Conservation (phyloP, 2,113 vertebrate genomes). For the Amblyopsis rosae region DNA sequence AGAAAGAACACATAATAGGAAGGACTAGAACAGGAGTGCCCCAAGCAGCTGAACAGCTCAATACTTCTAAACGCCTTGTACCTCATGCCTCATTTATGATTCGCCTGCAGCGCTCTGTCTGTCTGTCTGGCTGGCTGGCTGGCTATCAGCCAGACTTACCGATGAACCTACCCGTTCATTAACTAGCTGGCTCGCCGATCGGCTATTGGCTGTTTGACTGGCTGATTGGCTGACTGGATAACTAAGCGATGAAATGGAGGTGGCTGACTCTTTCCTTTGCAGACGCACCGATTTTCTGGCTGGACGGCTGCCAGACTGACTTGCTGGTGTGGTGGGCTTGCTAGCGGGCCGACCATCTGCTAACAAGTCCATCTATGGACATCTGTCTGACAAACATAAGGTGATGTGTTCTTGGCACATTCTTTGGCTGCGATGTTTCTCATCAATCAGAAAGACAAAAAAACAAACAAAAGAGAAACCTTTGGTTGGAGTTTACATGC, state of each 20-base stretch:
- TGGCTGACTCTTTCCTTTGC: no score
- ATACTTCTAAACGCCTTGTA: constrained; percentile 50
- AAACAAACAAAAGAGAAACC: not conserved
- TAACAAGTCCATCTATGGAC: not conserved
- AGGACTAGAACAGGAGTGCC: constrained; percentile 11
- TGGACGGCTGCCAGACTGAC: not conserved
- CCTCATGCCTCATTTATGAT: constrained; percentile 55
- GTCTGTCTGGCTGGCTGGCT: constrained; percentile 11
- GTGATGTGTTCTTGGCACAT: not conserved
- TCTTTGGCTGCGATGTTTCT: not conserved
- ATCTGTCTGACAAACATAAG: not conserved
- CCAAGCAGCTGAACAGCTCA: constrained; percentile 28
- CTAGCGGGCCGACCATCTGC: not conserved
- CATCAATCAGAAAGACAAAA: not conserved
- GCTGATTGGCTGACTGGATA: not conserved
- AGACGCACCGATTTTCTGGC: not conserved
- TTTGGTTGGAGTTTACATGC: not conserved
- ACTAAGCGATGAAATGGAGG: not conserved
- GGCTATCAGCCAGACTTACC: constrained; percentile 9
- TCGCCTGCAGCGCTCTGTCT: constrained; percentile 7
- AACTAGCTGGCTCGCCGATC: not conserved
- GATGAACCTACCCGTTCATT: constrained; percentile 14
- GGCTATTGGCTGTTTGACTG: not conserved
- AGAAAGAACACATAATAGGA: not conserved
- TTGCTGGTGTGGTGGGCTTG: not conserved